phyloP scores from a whole-genome alignment of 2,113 vertebrate genomes.

The Panthera uncia region DNA sequence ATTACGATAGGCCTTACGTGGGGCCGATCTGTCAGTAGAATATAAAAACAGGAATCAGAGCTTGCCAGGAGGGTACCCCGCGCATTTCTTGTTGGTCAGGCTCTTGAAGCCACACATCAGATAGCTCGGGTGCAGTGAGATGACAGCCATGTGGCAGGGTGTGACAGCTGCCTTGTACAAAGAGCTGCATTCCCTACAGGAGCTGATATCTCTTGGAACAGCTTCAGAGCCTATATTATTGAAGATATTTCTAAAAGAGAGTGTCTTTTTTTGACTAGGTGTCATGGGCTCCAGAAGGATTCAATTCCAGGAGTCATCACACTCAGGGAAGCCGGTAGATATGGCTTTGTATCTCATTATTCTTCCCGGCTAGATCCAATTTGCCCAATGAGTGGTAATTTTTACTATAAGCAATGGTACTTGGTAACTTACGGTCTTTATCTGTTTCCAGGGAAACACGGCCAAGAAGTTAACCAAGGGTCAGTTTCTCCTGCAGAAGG shows the following conservation, averaged over 20 bases:
- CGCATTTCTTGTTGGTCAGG: not conserved
- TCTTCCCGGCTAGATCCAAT: not conserved
- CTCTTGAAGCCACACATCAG: not conserved
- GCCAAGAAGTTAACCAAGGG: not conserved
- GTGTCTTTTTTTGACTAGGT: not conserved
- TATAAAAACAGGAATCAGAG: rapidly evolving
- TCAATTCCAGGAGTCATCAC: not conserved
- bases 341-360: not conserved
- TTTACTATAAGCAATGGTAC: not conserved
- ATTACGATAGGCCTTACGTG: rapidly evolving
- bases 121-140: rapidly evolving
- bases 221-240: not conserved
- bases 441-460: not conserved
- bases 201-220: not conserved
- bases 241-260: not conserved
- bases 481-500: not conserved
- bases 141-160: rapidly evolving
- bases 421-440: not conserved
- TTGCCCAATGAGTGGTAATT: not conserved
- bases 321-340: not conserved
- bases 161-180: rapidly evolving
- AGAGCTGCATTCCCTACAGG: no score
- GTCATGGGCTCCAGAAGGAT: not conserved
- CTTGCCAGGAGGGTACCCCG: not conserved
- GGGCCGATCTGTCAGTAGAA: not conserved